Base-by-base conservation (phyloP, 2,888 invertebrate species). In the Dione vanillae region DNA sequence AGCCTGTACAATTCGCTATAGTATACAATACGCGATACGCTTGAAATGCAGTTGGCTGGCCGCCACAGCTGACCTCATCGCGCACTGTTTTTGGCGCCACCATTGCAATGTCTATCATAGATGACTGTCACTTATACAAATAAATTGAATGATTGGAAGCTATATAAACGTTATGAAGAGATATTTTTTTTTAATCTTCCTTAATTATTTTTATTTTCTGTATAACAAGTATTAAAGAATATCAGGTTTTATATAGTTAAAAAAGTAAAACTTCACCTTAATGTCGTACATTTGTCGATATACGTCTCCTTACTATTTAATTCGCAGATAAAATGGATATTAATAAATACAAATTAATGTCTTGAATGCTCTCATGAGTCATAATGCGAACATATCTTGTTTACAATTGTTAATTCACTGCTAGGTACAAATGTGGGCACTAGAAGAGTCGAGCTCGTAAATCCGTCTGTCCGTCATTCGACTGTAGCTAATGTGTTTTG, bases 1-100 rank as follows among this genome's bases (percentile, higher is more conserved):
- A 64, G 40, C 35, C 64, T 64, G 40, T 64, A 64, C 51, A 35
- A 10, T 40, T n/a, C 19, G 27, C 27, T 27, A 27, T 27, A 3
- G 27, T 27, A 27, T 27, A 27, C 27, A 27, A 27, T 5, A 3
- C 27, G 5, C 27, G 2, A 27, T 27, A 27, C n/a, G 27, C 37
- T 52, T 65, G 49, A 37, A 56, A 69, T 69, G 69, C 69, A 69
- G 49, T 69, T 65, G 65, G 69, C 69, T n/a, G 16, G 41, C 43
- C 67, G 67, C 70, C 70, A 81, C 84, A 75, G 76, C 72, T 89
- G 91, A 90, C 91, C 90, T 90, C 90, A 89, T 89, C 89, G 89
- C 85, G 79, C 78, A 82, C 83, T 83, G 83, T 85, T 91, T 90
- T 91, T 86, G 92, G 90, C 92, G 91, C 91, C 91, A 90, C 86